Base-by-base conservation (phyloP, 2,113 vertebrate species). In the Aythya baeri region DNA sequence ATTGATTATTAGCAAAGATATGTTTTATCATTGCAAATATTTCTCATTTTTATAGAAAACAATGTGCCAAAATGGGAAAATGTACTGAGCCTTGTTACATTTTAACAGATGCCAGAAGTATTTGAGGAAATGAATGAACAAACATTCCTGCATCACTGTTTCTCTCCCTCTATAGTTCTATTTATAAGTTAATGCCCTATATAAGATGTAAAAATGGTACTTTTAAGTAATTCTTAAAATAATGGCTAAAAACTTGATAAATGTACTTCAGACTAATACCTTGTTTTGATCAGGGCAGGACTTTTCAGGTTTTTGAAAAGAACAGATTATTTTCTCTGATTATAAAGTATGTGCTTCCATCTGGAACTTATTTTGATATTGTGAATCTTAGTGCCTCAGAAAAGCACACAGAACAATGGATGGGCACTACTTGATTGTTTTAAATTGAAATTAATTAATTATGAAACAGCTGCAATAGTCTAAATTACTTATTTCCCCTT, bases 361-460 rank as follows among this genome's bases (percentile, higher is more conserved):
- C 76, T 95, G 93, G 88, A 96, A 94, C 43, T 78, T 95, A 73
- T 95, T 95, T 95, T 91, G 86, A 92, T 75, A 91, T 55, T 93
- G 73, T 62, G 88, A 91, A 85, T 87, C 81, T 85, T 88, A 91
- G 78, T 85, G 91, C 49, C 68, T 93, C 75, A 80, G 75, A 79
- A 96, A 95, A 75, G 61, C 44, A 87, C 46, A 82, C 8, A 89
- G 36, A 92, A 96, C 82, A 96, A 96, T 94, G 38, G 86, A 91
- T 2, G 27, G 86, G 74, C 91, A 89, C 41, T 89, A 79, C 41
- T 91, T 77, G 94, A 83, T 93, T 96, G 88, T 84, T 93, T 93
- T 79, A 87, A 94, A 97, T 78, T 83, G 57, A 96, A 96, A 95
- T 94, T 91, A 96, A 97, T 96, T 97, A 96, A 94, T 94, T 96